A percentile compares a stretch with the other conserved stretches of the same genome.
Conservation (phyloP, 35 echinoderm and acorn worm genomes). For the Acanthaster planci region DNA sequence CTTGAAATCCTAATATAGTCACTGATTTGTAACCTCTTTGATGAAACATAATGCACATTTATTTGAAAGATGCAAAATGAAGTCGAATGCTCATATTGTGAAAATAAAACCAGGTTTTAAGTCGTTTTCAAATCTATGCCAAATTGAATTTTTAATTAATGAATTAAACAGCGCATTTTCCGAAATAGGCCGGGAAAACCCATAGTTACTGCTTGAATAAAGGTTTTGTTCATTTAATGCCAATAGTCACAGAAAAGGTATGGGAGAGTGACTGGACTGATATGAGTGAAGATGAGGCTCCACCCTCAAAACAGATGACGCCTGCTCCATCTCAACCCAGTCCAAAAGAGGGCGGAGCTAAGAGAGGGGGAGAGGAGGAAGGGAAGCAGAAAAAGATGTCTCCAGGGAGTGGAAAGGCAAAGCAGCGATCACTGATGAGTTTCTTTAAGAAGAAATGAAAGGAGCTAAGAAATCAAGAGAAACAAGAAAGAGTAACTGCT, state of each 20-base stretch:
- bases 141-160: too few species aligned
- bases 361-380: constrained; percentile 12
- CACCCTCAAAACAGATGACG: constrained; percentile 22
- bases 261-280: constrained; percentile 68
- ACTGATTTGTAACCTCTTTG: too few species aligned
- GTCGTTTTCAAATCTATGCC: too few species aligned
- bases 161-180: too few species aligned
- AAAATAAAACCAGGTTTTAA: too few species aligned
- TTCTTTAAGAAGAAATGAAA: constrained; percentile 76
- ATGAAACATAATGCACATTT: too few species aligned
- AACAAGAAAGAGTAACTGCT: too few species aligned
- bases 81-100: too few species aligned
- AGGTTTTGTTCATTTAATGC: too few species aligned
- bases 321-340: not conserved
- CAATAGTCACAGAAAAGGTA: constrained; percentile 62
- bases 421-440: constrained; percentile 66
- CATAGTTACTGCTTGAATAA: not conserved
- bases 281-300: constrained; percentile 56
- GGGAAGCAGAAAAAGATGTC: constrained; percentile 49
- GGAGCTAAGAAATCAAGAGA: too few species aligned
- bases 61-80: too few species aligned
- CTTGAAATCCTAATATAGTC: too few species aligned
- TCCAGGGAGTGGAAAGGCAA: constrained; percentile 44
- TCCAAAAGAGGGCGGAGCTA: constrained; percentile 35
- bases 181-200: not conserved